phyloP scores from a whole-genome alignment of 92 coral and sea anemone species.

The Umimayanthus kanabou region DNA sequence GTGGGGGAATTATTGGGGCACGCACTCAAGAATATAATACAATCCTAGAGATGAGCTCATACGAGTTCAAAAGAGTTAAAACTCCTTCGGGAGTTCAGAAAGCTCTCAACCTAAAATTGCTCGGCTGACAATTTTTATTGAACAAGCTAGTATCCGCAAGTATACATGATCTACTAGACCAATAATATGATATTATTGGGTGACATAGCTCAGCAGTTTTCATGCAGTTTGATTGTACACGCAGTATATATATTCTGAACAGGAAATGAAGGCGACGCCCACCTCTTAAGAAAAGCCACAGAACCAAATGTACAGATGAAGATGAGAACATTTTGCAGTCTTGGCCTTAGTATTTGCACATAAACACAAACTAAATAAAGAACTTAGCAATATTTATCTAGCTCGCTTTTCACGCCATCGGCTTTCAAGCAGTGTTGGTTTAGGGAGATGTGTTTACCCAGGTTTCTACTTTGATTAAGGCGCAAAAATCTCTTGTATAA shows the following conservation, averaged over 20 bases:
- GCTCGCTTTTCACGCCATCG: constrained; percentile 14
- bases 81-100: background rate
- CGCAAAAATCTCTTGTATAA: constrained; percentile 25
- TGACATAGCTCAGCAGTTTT: background rate
- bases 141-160: background rate
- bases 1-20: background rate
- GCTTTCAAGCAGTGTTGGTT: constrained; percentile 35
- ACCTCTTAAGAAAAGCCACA: constrained; percentile 29
- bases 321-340: constrained; percentile 6
- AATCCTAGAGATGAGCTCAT: background rate
- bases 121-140: too few species aligned
- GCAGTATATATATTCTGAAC: background rate
- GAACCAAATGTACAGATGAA: background rate
- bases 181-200: background rate
- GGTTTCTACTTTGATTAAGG: constrained; percentile 23
- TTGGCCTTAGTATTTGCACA: constrained; percentile 18
- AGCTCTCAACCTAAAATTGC: background rate
- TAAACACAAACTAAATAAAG: constrained; percentile 44
- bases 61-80: background rate
- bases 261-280: constrained; percentile 35
- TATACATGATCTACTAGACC: background rate
- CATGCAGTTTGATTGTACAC: constrained; percentile 5
- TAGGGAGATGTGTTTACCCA: constrained; percentile 19
- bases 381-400: constrained; percentile 28
- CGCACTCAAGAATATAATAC: background rate